Conservation (phyloP, 2,113 vertebrate genomes). For the Chlorodrepanis virens region DNA sequence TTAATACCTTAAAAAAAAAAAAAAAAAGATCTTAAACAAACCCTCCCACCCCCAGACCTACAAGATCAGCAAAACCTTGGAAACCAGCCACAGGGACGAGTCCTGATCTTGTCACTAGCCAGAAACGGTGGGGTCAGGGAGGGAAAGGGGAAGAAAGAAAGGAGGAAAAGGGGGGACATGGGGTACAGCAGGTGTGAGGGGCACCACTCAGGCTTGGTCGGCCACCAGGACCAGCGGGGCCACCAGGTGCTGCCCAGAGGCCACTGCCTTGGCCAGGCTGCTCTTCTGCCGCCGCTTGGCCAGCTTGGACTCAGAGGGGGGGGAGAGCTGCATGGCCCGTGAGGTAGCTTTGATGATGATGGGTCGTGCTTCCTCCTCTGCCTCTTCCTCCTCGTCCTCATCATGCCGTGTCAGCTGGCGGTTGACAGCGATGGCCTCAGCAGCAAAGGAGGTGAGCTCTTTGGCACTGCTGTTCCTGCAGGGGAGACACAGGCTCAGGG, state of each 20-base stretch:
- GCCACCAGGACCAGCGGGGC: conserved; percentile 89
- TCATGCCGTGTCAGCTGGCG: conserved; percentile 90
- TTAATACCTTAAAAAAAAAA: conserved; percentile 23
- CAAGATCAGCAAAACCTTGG: conserved; percentile 78
- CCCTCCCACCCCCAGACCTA: conserved; percentile 59
- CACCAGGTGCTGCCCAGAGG: conserved; percentile 79
- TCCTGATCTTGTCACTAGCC: conserved; percentile 56
- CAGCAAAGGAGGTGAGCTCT: conserved; percentile 94
- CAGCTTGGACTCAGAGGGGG: conserved; percentile 90
- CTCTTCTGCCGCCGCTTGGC: conserved; percentile 87
- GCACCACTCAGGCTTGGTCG: conserved; percentile 81
- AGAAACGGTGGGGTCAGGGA: not conserved
- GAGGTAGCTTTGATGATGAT: conserved; percentile 86
- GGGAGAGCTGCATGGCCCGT: conserved; percentile 89
- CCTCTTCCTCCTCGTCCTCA: conserved; percentile 83
- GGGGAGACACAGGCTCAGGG: not conserved
- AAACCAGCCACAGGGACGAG: conserved; percentile 60
- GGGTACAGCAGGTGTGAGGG: not conserved
- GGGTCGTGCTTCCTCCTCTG: conserved; percentile 79
- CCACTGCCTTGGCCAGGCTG: conserved; percentile 80
- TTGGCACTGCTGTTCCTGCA: conserved; percentile 93
- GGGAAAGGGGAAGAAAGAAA: not conserved
- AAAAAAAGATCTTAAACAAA: not conserved
- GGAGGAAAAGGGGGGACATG: not conserved
- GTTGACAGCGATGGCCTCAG: conserved; percentile 94